Conservation (phyloP, 2,888 invertebrate species). For the Cantharis rufa region DNA sequence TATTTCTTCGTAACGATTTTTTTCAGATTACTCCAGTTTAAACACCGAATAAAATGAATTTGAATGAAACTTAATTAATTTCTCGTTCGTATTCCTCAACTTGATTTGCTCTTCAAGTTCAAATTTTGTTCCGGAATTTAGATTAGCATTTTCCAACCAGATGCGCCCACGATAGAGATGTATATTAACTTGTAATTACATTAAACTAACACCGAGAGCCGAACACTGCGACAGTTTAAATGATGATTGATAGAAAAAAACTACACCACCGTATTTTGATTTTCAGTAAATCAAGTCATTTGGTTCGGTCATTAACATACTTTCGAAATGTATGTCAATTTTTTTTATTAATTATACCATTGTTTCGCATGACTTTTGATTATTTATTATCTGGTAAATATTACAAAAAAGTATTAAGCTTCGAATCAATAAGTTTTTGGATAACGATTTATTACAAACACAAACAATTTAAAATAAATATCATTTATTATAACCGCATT, state of each 20-base stretch:
- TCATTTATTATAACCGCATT: neutral
- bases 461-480: neutral
- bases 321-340: neutral
- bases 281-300: slow-evolving; percentile 6
- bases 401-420: neutral
- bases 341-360: neutral
- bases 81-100: slow-evolving; percentile 34
- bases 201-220: slow-evolving; percentile 51
- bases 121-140: slow-evolving; percentile 43
- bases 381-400: neutral
- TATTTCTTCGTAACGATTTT: slow-evolving; percentile 11
- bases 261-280: slow-evolving; percentile 19
- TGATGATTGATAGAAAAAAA: slow-evolving; percentile 53
- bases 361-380: neutral
- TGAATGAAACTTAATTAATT: slow-evolving; percentile 34
- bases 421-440: neutral
- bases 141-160: slow-evolving; percentile 52
- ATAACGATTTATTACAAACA: neutral
- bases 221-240: slow-evolving; percentile 52
- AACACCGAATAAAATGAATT: slow-evolving; percentile 11
- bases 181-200: slow-evolving; percentile 54
- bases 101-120: slow-evolving; percentile 33
- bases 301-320: neutral
- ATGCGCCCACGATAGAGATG: slow-evolving; percentile 52
- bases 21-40: neutral